These are phyloP conservation scores for Cecidostiba fungosa DNA, from an alignment of 2,888 invertebrate genomes.

Conservation along the genomic window DNA sequence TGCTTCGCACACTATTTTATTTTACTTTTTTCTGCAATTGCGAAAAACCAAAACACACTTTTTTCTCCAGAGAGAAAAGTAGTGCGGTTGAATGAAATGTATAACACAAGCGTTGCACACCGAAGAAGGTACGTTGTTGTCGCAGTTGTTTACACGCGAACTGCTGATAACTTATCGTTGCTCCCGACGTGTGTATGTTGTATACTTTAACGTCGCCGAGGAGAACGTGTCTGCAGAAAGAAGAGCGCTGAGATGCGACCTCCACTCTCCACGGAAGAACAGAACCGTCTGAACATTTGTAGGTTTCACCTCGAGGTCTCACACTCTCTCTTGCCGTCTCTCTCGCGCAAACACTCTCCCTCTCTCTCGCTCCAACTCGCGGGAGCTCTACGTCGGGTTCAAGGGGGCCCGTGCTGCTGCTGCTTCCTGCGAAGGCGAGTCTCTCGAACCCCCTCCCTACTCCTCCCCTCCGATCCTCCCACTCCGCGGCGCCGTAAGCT, in stretches of 20 bases:
- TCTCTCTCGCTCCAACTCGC: conserved; percentile 52
- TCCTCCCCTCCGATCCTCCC: not conserved
- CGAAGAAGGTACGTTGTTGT: not conserved
- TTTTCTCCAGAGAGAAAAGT: not conserved
- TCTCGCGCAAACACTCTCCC: conserved; percentile 52
- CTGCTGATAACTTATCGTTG: not conserved
- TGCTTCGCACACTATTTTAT: not conserved
- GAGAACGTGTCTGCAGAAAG: not conserved
- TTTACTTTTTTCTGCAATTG: not conserved
- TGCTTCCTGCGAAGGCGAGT: not conserved
- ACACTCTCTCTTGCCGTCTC: conserved; percentile 23
- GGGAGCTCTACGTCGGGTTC: not conserved
- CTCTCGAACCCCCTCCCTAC: not conserved
- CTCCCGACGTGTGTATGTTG: not conserved
- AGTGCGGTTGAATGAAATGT: not conserved
- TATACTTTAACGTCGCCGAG: not conserved
- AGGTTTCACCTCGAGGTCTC: conserved; percentile 64
- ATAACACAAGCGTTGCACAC: not conserved
- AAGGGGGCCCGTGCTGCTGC: conserved; percentile 30
- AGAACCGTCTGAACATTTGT: conserved; percentile 76
- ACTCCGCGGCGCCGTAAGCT: conserved; percentile 41
- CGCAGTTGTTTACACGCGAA: not conserved
- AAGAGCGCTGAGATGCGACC: conserved; percentile 75
- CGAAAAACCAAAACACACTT: not conserved
- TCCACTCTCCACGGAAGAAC: conserved; percentile 77